These are phyloP conservation scores for Schizopygopsis pylzovi DNA, from an alignment of 2,797 vertebrate genomes.

Conservation along the genomic window DNA sequence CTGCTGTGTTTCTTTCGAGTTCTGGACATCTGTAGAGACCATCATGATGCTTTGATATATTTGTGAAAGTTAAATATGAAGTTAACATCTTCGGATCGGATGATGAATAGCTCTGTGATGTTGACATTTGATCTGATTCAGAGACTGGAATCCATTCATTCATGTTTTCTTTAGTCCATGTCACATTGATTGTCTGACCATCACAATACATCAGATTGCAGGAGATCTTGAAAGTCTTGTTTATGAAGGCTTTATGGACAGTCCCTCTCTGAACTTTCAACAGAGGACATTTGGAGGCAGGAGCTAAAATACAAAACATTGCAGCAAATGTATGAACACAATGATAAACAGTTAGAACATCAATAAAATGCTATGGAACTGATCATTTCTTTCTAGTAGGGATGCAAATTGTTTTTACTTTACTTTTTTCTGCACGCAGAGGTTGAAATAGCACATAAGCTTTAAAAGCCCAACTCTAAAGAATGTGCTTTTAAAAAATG, in stretches of 20 bases:
- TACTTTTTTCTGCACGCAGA: neutral
- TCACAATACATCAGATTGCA: neutral
- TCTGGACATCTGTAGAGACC: constrained; percentile 64
- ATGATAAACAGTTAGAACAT: neutral
- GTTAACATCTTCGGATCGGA: neutral
- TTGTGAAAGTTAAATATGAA: constrained; percentile 67
- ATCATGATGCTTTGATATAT: constrained; percentile 54
- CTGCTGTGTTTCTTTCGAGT: neutral
- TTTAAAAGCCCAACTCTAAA: neutral
- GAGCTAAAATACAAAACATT: constrained; percentile 9
- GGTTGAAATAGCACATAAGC: neutral
- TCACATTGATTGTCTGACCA: neutral
- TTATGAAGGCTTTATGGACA: neutral
- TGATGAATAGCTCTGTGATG: neutral
- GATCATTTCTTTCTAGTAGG: neutral
- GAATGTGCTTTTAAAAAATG: neutral
- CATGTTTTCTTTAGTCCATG: neutral
- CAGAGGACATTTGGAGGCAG: neutral
- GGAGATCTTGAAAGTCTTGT: constrained; percentile 7
- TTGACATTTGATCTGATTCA: constrained; percentile 37
- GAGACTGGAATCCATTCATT: neutral
- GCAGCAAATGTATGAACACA: neutral
- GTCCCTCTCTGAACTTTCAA: neutral
- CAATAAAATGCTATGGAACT: neutral
- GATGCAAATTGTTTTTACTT: neutral